Base-by-base conservation (phyloP, 2,888 invertebrate species). In the Netelia melanura region DNA sequence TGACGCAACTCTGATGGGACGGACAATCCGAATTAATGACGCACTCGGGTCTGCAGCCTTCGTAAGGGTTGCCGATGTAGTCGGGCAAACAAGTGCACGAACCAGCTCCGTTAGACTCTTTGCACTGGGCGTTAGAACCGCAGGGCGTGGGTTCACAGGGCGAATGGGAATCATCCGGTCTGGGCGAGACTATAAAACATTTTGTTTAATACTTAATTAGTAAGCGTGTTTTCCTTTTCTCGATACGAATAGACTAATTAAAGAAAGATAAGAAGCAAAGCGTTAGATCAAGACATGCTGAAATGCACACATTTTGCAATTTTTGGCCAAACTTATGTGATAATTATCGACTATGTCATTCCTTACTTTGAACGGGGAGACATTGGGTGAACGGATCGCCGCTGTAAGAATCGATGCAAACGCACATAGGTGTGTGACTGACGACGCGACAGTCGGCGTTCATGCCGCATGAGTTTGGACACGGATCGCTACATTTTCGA, bases 11-110 rank as follows among this genome's bases (percentile, higher is more conserved):
- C 92, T 95, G 95, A 87, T 96, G 95, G 72, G 95, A 94, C n/a
- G 96, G 94, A 93, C 98, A 97, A 94, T 97, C 97, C 8, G 97
- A 96, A 91, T 97, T 96, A 5, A 96, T 95, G n/a, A 96, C 95
- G 92, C 97, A 97, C 94, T 97, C 97, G 0, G 97, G 97, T 90
- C 97, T 95, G 92, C 97, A 97, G 88, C 94, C 94, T 90, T 96
- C 96, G 84, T 95, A 95, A 25, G 97, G 96, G 89, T 96, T 95
- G 81, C 96, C 96, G 72, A 95, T 94, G 90, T 96, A 96, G 77
- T 96, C 95, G 3, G 95, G 94, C 62, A 95, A 89, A 87, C 96
- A 96, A 14, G 94, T 94, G 88, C 96, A 96, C 56, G 95, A 94
- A 21, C 96, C 95, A 79, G 92, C 93, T 38, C 93, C 94, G 68